phyloP scores from a whole-genome alignment of 2,797 vertebrate species.

The Neosilurus hyrtlii region DNA sequence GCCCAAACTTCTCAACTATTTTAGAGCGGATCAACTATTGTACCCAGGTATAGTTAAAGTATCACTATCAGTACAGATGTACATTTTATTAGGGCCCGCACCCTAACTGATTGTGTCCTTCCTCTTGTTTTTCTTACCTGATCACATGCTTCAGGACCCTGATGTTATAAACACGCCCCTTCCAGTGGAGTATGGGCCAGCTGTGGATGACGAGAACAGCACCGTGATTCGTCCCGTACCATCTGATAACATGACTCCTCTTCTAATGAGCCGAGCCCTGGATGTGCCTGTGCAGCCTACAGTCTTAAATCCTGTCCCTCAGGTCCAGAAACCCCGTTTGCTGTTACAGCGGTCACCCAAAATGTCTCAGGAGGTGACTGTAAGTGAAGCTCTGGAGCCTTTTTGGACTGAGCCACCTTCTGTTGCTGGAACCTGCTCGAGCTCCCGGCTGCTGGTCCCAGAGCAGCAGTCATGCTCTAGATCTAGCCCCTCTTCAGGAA shows the following conservation, averaged over 20 bases:
- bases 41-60: conserved; percentile 77
- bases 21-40: conserved; percentile 88
- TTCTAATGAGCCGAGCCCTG: conserved; percentile 71
- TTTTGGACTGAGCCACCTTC: conserved; percentile 68
- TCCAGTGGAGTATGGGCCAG: conserved; percentile 78
- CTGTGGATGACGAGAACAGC: conserved; percentile 75
- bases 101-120: neutral
- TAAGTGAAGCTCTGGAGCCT: conserved; percentile 69
- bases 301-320: conserved; percentile 58
- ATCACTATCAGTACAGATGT: neutral
- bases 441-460: conserved; percentile 69
- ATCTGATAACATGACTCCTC: conserved; percentile 74
- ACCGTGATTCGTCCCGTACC: conserved; percentile 72
- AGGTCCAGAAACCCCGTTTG: conserved; percentile 67
- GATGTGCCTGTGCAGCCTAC: conserved; percentile 62
- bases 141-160: conserved; percentile 74
- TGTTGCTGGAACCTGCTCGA: conserved; percentile 50
- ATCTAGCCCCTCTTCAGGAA: conserved; percentile 69
- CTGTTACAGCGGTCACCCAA: conserved; percentile 68
- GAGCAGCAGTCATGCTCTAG: conserved; percentile 68
- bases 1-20: conserved; percentile 87
- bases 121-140: neutral
- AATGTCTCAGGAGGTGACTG: conserved; percentile 71
- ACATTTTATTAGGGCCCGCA: neutral
- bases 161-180: conserved; percentile 87